These are phyloP conservation scores for Peromyscus aztecus DNA, from an alignment of 2,797 vertebrate genomes.

Conservation along the genomic window DNA sequence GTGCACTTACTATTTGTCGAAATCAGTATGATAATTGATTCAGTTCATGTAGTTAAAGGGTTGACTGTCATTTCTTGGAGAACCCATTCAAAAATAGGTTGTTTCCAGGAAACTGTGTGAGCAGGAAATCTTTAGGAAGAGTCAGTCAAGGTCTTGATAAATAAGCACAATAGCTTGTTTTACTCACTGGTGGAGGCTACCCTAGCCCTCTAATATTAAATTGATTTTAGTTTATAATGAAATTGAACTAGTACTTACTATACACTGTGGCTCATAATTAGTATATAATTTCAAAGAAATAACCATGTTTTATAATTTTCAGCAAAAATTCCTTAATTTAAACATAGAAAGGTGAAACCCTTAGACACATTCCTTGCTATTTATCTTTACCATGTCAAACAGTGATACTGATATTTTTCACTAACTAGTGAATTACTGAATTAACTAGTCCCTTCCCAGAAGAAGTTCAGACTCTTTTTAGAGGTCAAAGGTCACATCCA, in stretches of 20 bases:
- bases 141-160: neutral
- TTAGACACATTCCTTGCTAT: neutral
- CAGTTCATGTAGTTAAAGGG: neutral
- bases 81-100: neutral
- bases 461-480: neutral
- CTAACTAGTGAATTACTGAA: constrained; percentile 1
- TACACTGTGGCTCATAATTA: neutral
- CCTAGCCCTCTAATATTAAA: neutral
- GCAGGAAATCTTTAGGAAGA: neutral
- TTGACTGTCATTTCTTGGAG: constrained; percentile 19
- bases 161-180: neutral
- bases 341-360: constrained; percentile 20
- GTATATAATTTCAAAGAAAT: constrained; percentile 8
- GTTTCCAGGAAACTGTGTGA: neutral
- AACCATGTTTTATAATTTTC: neutral
- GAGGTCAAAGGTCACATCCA: neutral
- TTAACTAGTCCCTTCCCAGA: neutral
- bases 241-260: constrained; percentile 18
- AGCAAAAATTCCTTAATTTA: neutral
- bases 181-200: neutral
- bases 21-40: constrained; percentile 46
- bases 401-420: neutral
- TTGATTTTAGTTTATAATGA: neutral
- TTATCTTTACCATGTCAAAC: constrained; percentile 13
- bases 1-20: constrained; percentile 32